phyloP scores from a whole-genome alignment of 2,113 vertebrate genomes.

The Panurus biarmicus region DNA sequence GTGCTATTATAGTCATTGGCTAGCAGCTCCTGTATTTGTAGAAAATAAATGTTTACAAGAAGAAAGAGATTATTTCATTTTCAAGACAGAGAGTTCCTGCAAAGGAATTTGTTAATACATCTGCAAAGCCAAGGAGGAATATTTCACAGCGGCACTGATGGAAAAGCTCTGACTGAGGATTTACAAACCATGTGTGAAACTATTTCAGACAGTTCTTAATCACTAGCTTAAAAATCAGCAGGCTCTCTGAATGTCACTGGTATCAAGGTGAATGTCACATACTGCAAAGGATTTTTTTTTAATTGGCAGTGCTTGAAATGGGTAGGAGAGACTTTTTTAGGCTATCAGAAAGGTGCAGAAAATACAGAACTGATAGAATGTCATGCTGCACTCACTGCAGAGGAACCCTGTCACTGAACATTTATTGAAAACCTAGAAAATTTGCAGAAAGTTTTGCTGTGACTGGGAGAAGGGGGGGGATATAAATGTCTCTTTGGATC shows the following conservation, averaged over 20 bases:
- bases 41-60: not conserved
- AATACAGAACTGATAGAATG: not conserved
- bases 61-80: not conserved
- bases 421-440: not conserved
- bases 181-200: slow-evolving; percentile 44
- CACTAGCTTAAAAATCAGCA: slow-evolving; percentile 23
- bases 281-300: not conserved
- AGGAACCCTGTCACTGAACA: not conserved
- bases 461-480: not conserved
- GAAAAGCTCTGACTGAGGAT: slow-evolving; percentile 12
- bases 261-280: slow-evolving; percentile 26
- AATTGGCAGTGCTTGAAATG: not conserved
- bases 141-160: not conserved
- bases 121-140: slow-evolving; percentile 3
- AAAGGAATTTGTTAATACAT: not conserved
- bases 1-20: not conserved
- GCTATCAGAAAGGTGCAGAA: not conserved
- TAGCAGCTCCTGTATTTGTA: not conserved
- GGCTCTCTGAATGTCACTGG: not conserved
- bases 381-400: not conserved
- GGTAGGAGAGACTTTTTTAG: not conserved
- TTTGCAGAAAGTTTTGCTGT: not conserved
- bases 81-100: not conserved
- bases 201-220: slow-evolving; percentile 48
- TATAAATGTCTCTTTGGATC: not conserved